Evolutionary conservation across 92 coral and sea anemone species (phyloP).

Genomic region (Bergia sp.): DNA sequence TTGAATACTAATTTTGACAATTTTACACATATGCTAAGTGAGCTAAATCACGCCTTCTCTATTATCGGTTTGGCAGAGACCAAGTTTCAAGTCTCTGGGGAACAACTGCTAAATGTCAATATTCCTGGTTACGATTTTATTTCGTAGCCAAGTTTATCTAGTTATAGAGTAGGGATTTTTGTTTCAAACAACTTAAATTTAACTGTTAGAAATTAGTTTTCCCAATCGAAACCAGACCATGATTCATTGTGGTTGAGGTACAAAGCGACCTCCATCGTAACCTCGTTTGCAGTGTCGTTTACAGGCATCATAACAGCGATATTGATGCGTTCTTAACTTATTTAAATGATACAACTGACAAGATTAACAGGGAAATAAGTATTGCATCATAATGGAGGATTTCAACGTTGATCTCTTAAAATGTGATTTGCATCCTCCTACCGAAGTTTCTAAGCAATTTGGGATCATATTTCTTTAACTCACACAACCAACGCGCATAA

Average conservation of each 20-base stretch:
- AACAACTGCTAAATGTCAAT: not conserved
- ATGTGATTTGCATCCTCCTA: not conserved
- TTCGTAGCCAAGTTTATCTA: not conserved
- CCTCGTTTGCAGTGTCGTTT: not conserved
- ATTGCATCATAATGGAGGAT: not conserved
- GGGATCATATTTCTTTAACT: not conserved
- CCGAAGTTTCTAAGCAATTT: not conserved
- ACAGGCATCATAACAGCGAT: not conserved
- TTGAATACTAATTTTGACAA: no score
- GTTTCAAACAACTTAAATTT: not conserved
- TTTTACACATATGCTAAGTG: not conserved
- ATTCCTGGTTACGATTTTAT: not conserved
- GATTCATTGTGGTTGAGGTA: not conserved
- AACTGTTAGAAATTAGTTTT: not conserved
- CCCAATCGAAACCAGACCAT: not conserved
- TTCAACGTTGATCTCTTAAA: not conserved
- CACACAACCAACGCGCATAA: not conserved
- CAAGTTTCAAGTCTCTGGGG: not conserved
- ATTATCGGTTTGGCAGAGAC: not conserved
- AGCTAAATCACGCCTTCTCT: not conserved
- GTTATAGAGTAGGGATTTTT: not conserved
- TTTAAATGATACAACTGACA: not conserved
- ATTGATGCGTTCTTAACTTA: not conserved
- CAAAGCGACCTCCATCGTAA: not conserved
- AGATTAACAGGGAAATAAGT: not conserved